phyloP scores from a whole-genome alignment of 2,797 vertebrate genomes.

The Propithecus deckenii region DNA sequence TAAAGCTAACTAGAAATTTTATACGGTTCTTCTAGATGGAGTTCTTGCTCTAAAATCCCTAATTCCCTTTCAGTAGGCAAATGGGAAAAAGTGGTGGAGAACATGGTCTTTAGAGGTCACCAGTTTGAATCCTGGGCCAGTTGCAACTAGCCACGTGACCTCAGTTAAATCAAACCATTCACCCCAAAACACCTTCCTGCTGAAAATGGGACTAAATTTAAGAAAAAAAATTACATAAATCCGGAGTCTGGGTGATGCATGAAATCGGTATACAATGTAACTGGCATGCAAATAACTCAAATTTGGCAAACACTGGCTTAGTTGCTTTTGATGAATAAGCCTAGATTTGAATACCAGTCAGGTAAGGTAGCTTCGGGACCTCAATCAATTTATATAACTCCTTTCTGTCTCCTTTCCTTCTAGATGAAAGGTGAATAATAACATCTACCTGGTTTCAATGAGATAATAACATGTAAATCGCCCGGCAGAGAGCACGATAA shows the following conservation, averaged over 20 bases:
- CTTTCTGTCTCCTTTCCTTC: not conserved
- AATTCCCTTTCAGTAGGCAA: not conserved
- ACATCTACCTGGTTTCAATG: not conserved
- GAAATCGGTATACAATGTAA: not conserved
- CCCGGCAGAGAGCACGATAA: fast-evolving
- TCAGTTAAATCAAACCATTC: not conserved
- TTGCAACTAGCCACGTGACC: fast-evolving
- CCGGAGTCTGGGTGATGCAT: not conserved
- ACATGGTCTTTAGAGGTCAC: not conserved
- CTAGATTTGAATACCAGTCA: not conserved
- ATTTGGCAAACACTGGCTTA: not conserved
- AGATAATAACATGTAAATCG: not conserved
- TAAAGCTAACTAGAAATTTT: not conserved
- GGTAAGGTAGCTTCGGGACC: not conserved
- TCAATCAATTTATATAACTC: not conserved
- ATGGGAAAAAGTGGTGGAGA: not conserved
- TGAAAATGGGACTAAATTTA: not conserved
- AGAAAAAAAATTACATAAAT: not conserved
- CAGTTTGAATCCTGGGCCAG: not conserved
- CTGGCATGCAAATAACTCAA: not conserved
- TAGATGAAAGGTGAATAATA: not conserved
- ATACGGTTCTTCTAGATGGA: not conserved
- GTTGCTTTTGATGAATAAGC: not conserved
- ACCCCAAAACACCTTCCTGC: not conserved
- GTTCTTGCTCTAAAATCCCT: not conserved